These are phyloP conservation scores for Himalopsyche japonica DNA, from an alignment of 2,888 invertebrate genomes.

Conservation along the genomic window DNA sequence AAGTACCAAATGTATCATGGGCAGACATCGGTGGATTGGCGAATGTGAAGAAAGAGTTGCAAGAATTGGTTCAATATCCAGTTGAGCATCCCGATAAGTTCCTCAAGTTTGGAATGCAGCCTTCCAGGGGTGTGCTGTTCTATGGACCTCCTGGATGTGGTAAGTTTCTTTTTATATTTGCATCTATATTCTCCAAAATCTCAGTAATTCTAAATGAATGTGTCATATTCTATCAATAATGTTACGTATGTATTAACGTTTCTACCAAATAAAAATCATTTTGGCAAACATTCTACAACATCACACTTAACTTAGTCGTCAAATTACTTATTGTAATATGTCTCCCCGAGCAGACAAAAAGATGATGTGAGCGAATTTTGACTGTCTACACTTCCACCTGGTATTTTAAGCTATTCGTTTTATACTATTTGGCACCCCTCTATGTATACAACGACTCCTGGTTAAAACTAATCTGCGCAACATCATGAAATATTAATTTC, in stretches of 20 bases:
- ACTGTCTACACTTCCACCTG: too few species aligned
- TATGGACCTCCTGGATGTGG: slow-evolving; percentile 98
- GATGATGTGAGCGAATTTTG: too few species aligned
- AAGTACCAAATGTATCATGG: slow-evolving; percentile 98
- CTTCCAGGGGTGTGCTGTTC: slow-evolving; percentile 96
- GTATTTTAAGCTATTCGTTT: too few species aligned
- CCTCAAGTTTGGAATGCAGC: slow-evolving; percentile 99
- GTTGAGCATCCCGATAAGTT: slow-evolving; percentile 99
- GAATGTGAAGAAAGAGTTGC: slow-evolving; percentile 94
- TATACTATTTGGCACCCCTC: too few species aligned
- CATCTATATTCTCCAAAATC: not conserved
- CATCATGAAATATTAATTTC: too few species aligned
- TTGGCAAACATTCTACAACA: too few species aligned
- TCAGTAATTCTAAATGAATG: not conserved
- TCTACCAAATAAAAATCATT: not conserved
- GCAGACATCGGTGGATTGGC: slow-evolving; percentile 96
- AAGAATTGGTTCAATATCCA: slow-evolving; percentile 98
- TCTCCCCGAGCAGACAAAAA: too few species aligned
- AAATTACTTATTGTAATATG: too few species aligned
- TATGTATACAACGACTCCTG: too few species aligned
- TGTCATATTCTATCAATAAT: not conserved
- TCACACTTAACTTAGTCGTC: too few species aligned
- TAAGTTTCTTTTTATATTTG: slow-evolving; percentile 45
- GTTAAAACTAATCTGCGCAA: too few species aligned
- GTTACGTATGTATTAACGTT: not conserved